Evolutionary conservation across 2,888 invertebrate species (phyloP).

Genomic region (Drosophila leonis): DNA sequence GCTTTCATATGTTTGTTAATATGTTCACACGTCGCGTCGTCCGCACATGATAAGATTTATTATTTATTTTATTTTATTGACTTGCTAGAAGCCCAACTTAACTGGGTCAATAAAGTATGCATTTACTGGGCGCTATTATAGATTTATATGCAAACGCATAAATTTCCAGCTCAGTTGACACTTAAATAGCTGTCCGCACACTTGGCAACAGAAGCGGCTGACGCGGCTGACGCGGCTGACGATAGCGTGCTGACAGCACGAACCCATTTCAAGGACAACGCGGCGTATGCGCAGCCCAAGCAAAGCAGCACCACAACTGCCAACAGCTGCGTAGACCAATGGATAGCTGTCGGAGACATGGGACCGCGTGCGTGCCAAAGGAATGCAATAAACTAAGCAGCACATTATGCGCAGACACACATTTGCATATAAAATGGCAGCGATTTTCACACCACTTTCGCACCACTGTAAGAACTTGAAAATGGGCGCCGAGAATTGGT

Average conservation of each 20-base stretch:
- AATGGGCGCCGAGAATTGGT: constrained; percentile 7
- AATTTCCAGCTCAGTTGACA: constrained; percentile 50
- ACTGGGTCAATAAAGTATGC: constrained; percentile 42
- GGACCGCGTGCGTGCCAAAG: constrained; percentile 55
- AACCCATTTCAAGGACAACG: constrained; percentile 58
- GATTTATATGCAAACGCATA: constrained; percentile 63
- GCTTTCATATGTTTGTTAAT: neutral
- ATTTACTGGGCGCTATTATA: constrained; percentile 23
- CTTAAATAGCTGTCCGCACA: constrained; percentile 57
- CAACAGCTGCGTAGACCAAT: constrained; percentile 5
- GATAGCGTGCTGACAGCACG: constrained; percentile 28
- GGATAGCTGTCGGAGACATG: constrained; percentile 12
- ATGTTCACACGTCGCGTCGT: constrained; percentile 22
- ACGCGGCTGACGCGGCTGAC: neutral
- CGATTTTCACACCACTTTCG: constrained; percentile 20
- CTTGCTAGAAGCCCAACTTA: constrained; percentile 12
- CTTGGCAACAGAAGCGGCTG: constrained; percentile 46
- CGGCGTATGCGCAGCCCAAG: constrained; percentile 41
- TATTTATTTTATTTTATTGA: constrained; percentile 34
- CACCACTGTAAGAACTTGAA: constrained; percentile 8
- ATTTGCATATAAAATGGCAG: constrained; percentile 56
- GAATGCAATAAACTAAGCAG: constrained; percentile 65
- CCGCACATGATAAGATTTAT: constrained; percentile 24
- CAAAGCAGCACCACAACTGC: constrained; percentile 1
- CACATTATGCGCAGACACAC: constrained; percentile 64